These are phyloP conservation scores for Nephrotoma appendiculata DNA, from an alignment of 2,888 invertebrate species.

Conservation along the genomic window DNA sequence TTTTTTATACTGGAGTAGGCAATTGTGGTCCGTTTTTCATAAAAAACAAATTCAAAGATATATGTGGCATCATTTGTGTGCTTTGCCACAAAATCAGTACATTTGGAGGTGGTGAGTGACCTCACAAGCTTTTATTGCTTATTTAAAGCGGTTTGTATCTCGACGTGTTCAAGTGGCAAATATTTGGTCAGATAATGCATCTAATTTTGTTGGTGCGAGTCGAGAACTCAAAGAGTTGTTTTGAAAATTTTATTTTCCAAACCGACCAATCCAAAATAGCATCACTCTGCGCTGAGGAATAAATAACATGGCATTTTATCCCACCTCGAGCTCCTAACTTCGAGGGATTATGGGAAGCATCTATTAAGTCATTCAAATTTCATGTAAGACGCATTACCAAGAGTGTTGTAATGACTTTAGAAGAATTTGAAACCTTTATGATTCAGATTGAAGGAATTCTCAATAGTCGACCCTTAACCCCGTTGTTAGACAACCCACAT, in stretches of 20 bases:
- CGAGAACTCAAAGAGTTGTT: too few species aligned
- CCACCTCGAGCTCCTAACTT: too few species aligned
- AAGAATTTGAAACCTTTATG: too few species aligned
- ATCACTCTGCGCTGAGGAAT: too few species aligned
- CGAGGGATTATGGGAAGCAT: too few species aligned
- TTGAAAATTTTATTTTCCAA: too few species aligned
- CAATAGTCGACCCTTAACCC: not conserved
- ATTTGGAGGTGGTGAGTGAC: conserved; percentile 8
- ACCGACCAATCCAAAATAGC: too few species aligned
- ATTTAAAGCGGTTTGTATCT: not conserved
- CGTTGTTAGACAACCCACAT: too few species aligned
- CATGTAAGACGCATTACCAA: not conserved
- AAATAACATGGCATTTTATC: too few species aligned
- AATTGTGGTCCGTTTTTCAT: conserved; percentile 7
- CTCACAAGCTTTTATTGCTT: not conserved
- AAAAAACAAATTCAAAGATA: not conserved
- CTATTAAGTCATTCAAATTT: too few species aligned
- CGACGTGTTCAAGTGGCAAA: not conserved
- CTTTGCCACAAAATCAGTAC: conserved; percentile 8
- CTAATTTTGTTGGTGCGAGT: too few species aligned
- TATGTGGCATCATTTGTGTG: conserved; percentile 9
- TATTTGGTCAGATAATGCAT: too few species aligned
- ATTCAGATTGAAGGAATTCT: not conserved
- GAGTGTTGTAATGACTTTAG: not conserved
- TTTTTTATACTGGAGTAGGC: conserved; percentile 11